Evolutionary conservation across 2,797 vertebrate species (phyloP), one percentile per base, ranked within the genome.

Genomic region (Morelia viridis): DNA sequence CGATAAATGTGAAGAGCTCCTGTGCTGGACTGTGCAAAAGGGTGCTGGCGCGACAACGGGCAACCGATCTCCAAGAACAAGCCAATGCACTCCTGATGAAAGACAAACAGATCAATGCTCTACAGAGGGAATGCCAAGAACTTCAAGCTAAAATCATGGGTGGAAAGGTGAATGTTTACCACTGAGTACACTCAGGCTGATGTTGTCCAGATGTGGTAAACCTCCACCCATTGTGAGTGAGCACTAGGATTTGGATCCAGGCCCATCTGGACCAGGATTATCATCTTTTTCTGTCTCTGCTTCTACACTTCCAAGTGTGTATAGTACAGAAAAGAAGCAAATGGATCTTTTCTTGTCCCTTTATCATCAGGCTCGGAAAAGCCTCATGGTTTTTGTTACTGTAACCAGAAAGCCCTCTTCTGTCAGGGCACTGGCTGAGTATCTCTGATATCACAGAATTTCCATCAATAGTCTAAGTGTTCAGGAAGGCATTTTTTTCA

Each of bases 41-140:
- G 93, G 98, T 98, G 0, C 98, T 99, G 96, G 99, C 98, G 62
- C 97, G 97, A 85, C 99, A 99, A 97, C 97, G 99, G 95, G 99
- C 98, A 22, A 98, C 98, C 83, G 99, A 99, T 95, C 98, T 99
- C 89, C 98, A 98, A 35, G 98, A 98, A 91, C 99, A 99, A n/a
- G 99, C 99, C 41, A 98, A 98, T 87, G 98, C 97, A 3, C 98
- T 99, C 92, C 97, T 99, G 95, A 98, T 97, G 1, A 99, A 99
- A 96, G 99, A 99, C 97, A 99, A 99, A 95, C 98, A 99, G 97
- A 99, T 99, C 0, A 98, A 98, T 85, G 97, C 98, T 90, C 96
- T 99, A 92, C 98, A 99, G 96, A 97, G 98, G 93, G 98, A 99
- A 94, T 99, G 98, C 95, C 96, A 98, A 92, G 98, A 98, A 92